Evolutionary conservation across 2,113 vertebrate genomes (phyloP).

Genomic region (Eubucco bourcierii): DNA sequence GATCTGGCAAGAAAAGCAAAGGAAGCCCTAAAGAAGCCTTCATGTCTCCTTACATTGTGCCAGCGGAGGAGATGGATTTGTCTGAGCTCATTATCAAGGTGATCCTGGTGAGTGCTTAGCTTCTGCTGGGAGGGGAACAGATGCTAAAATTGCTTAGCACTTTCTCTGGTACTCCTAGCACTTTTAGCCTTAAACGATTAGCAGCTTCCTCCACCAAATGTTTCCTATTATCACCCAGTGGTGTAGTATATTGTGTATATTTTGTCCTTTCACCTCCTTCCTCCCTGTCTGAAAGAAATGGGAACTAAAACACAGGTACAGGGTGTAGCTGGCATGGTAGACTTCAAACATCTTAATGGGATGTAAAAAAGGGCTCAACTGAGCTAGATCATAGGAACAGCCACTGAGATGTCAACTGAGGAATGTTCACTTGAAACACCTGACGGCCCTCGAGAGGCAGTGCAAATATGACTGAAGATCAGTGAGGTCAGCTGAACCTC

Average conservation of each 20-base stretch:
- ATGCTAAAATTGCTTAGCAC: not conserved
- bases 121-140: not conserved
- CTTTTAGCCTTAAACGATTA: not conserved
- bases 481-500: not conserved
- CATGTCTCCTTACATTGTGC: not conserved
- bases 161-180: not conserved
- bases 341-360: not conserved
- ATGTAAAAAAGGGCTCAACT: not conserved
- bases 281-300: not conserved
- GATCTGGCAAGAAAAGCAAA: not conserved
- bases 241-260: rapidly evolving
- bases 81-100: not conserved
- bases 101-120: not conserved
- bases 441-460: not conserved
- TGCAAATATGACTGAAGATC: not conserved
- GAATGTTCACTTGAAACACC: rapidly evolving
- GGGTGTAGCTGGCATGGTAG: not conserved
- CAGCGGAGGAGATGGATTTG: not conserved
- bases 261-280: not conserved
- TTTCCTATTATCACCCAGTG: rapidly evolving
- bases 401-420: not conserved
- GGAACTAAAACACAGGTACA: not conserved
- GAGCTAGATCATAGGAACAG: not conserved
- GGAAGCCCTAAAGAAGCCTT: not conserved
- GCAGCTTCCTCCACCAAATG: not conserved